Percentiles rank a stretch among this genome's conserved stretches.
phyloP scores from a whole-genome alignment of 1,140 invertebrate species.

The Bombus breviceps region DNA sequence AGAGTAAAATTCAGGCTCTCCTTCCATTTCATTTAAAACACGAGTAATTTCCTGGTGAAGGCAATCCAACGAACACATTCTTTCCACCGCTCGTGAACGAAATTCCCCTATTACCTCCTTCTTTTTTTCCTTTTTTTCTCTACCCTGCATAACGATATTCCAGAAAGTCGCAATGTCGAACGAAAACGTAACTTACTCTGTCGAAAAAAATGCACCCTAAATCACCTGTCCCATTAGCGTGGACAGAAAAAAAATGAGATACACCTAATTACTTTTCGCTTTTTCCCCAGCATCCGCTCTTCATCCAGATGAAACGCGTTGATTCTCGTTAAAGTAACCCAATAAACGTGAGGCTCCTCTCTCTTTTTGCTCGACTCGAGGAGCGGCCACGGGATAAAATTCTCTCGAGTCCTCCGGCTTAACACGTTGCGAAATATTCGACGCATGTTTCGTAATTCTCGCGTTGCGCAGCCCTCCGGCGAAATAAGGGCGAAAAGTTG shows the following conservation, averaged over 20 bases:
- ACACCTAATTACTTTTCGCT: slow-evolving; percentile 21
- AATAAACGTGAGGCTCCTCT: slow-evolving; percentile 9
- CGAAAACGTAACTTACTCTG: not conserved
- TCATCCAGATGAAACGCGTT: slow-evolving; percentile 19
- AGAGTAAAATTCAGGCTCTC: not conserved
- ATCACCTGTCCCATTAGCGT: not conserved
- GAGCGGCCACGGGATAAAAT: slow-evolving; percentile 8
- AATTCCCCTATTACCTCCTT: not conserved
- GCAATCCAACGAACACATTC: slow-evolving; percentile 4
- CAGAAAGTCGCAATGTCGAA: not conserved
- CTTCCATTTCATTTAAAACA: not conserved
- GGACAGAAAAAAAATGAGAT: not conserved
- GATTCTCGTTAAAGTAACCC: slow-evolving; percentile 21
- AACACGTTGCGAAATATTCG: slow-evolving; percentile 21
- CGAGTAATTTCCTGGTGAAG: not conserved
- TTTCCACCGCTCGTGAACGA: not conserved
- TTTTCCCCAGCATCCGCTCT: not conserved
- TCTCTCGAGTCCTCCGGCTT: slow-evolving; percentile 5
- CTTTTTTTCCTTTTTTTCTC: not conserved
- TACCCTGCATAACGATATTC: not conserved
- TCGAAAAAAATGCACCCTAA: not conserved
- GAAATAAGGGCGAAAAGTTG: slow-evolving; percentile 25
- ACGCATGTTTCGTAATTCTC: slow-evolving; percentile 20
- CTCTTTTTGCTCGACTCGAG: not conserved
- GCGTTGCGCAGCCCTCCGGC: not conserved